Evolutionary conservation across 2,113 vertebrate genomes (phyloP).

Genomic region (Sula dactylatra): DNA sequence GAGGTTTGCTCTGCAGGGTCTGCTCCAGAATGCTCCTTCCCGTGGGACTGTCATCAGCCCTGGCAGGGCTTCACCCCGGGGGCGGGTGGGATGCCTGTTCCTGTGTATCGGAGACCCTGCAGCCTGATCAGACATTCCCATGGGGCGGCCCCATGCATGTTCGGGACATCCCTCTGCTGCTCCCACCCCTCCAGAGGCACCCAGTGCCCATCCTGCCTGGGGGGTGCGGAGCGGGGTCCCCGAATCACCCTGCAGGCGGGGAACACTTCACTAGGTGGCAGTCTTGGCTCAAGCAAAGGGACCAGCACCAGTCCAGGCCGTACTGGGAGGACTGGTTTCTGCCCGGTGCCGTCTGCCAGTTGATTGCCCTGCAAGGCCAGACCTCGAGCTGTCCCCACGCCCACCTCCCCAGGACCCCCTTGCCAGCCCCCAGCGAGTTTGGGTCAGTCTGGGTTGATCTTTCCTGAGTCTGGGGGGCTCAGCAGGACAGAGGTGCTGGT

Average conservation of each 20-base stretch:
- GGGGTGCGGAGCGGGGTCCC: neutral
- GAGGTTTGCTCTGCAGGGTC: neutral
- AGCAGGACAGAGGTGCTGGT: neutral
- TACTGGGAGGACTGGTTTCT: neutral
- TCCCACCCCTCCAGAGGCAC: neutral
- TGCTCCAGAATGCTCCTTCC: neutral
- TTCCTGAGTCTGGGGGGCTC: fast-evolving
- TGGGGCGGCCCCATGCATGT: neutral
- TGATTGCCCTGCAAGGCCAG: neutral
- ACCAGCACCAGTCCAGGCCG: neutral
- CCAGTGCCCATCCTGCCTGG: neutral
- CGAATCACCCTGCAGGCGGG: neutral
- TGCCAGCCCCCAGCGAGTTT: neutral
- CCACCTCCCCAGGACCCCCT: neutral
- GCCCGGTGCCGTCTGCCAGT: neutral
- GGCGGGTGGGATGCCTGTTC: fast-evolving
- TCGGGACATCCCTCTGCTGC: neutral
- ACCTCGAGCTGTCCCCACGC: fast-evolving
- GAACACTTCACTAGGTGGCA: neutral
- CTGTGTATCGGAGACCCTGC: fast-evolving
- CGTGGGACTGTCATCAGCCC: neutral
- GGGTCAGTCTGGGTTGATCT: neutral
- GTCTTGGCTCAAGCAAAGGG: neutral
- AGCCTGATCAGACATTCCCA: fast-evolving
- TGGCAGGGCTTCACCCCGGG: fast-evolving